Base-by-base conservation (phyloP, 2,888 invertebrate species). In the Balanococcus diminutus region DNA sequence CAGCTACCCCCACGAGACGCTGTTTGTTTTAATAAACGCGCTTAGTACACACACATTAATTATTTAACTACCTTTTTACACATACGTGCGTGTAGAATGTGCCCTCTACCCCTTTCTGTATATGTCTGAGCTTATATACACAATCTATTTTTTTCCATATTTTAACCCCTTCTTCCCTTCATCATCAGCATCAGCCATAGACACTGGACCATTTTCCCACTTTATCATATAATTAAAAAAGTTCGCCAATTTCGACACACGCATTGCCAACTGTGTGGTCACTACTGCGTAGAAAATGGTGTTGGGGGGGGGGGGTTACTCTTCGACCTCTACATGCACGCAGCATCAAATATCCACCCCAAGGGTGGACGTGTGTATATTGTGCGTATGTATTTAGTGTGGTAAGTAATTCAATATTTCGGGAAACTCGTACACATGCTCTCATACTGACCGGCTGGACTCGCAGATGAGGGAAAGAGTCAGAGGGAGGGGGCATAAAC, bases 1-100 rank as follows among this genome's bases (percentile, higher is more conserved):
- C 28, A 1, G 2, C 31, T 28, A 4, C 61, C 11, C 25, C 67
- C 22, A 42, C 22, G 9, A 19, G 22, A 56, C 28, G 28, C 28
- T 31, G 72, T 79, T 79, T 79, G 19, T 32, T 79, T 79, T 79
- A 79, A 79, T 79, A 79, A 32, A 79, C 75, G 75, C 75, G 32
- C n/a, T 19, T 36, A 3, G 28, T 79, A 79, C 75, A 14, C 36
- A 9, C 32, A 36, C 75, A 79, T 79, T 79, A 79, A 79, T 79
- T 79, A 79, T 36, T 79, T 36, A 79, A 79, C 75, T 79, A 79
- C 75, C 75, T 79, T 79, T 79, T 79, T 67, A 56, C 22, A 22
- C 56, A 1, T 46, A 46, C 36, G 36, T 6, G 36, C 8, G 36
- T 36, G 36, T 36, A n/a, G 36, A 6, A 8, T 36, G 36, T 36